Evolutionary conservation across 2,113 vertebrate species (phyloP).

Genomic region (Lasiurus cinereus): DNA sequence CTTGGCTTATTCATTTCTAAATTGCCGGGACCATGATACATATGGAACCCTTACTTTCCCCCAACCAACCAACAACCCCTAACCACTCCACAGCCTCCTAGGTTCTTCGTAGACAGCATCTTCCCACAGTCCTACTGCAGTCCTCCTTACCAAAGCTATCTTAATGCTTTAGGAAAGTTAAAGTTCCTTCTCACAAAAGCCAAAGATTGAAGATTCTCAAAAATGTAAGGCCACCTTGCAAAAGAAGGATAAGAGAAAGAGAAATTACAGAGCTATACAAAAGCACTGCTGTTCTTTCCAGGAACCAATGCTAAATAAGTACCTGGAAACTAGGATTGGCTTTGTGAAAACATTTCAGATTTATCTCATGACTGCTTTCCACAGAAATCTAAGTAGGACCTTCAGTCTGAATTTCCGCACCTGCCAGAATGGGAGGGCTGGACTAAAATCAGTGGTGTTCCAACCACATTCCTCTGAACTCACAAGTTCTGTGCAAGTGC

Average conservation of each 20-base stretch:
- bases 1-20: neutral
- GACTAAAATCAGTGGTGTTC: neutral
- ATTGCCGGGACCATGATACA: neutral
- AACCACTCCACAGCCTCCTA: neutral
- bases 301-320: neutral
- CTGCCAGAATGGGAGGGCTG: neutral
- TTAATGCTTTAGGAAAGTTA: constrained; percentile 38
- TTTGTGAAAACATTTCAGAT: neutral
- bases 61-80: neutral
- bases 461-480: neutral
- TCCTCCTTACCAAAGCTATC: constrained; percentile 6
- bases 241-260: constrained; percentile 35
- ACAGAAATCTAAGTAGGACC: neutral
- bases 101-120: neutral
- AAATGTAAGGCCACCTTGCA: neutral
- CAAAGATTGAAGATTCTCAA: constrained; percentile 34
- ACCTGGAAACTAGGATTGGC: neutral
- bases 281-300: neutral
- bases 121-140: neutral
- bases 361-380: neutral
- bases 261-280: neutral
- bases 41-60: neutral
- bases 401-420: neutral
- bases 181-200: constrained; percentile 35
- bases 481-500: neutral